phyloP scores from a whole-genome alignment of 2,888 invertebrate species.

The Agriopis leucophaearia region DNA sequence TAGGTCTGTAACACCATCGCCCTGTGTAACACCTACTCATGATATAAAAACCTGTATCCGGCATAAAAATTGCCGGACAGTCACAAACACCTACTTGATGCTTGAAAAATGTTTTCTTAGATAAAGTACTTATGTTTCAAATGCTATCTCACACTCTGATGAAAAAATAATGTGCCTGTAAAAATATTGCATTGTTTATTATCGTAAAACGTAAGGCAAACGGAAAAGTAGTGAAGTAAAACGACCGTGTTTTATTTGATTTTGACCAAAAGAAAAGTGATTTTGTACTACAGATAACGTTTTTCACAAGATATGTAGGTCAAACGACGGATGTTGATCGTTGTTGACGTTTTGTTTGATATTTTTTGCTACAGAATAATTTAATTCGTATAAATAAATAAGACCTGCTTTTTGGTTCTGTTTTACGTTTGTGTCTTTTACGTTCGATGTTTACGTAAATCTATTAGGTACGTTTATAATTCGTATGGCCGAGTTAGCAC shows the following conservation, averaged over 20 bases:
- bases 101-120: conserved; percentile 34
- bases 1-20: too few species aligned
- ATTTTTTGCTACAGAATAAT: neutral
- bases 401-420: neutral
- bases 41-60: neutral
- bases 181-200: conserved; percentile 38
- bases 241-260: conserved; percentile 30
- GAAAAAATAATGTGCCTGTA: conserved; percentile 35
- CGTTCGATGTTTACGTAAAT: neutral
- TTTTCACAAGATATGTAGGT: conserved; percentile 7
- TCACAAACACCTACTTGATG: conserved; percentile 6
- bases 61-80: conserved; percentile 9
- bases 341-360: conserved; percentile 9
- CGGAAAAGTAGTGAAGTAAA: conserved; percentile 26
- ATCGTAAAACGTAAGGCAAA: conserved; percentile 19
- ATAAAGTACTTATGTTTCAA: conserved; percentile 30
- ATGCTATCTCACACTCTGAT: conserved; percentile 32
- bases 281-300: conserved; percentile 11
- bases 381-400: conserved; percentile 4
- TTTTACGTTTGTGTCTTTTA: neutral
- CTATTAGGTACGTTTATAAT: neutral
- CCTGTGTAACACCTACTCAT: too few species aligned
- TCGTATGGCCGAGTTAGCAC: too few species aligned
- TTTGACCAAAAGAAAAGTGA: conserved; percentile 22
- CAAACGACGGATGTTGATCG: conserved; percentile 16